Evolutionary conservation across 2,113 vertebrate species (phyloP).

Genomic region (Seriola dumerili): DNA sequence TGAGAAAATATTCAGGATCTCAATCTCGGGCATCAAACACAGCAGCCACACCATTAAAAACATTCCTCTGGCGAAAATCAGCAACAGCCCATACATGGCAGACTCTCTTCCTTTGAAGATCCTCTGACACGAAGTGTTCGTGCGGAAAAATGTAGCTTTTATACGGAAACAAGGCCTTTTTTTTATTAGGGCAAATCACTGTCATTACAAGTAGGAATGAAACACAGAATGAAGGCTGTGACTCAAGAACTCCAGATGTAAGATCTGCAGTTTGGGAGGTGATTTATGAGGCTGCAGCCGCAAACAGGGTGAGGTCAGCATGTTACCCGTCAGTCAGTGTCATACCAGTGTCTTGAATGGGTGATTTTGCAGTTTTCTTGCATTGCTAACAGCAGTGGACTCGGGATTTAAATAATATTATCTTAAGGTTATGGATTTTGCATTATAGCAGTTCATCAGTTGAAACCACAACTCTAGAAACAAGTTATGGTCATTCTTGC

Average conservation of each 20-base stretch:
- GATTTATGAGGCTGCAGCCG: constrained; percentile 45
- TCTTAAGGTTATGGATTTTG: neutral
- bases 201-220: constrained; percentile 3
- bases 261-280: constrained; percentile 2
- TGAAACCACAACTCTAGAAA: constrained; percentile 27
- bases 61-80: constrained; percentile 42
- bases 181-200: constrained; percentile 22
- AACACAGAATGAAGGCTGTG: constrained; percentile 9
- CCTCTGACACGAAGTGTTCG: constrained; percentile 35
- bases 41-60: constrained; percentile 39
- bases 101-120: constrained; percentile 59
- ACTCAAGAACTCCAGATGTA: constrained; percentile 54
- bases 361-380: constrained; percentile 6
- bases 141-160: constrained; percentile 33
- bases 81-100: constrained; percentile 20
- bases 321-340: neutral
- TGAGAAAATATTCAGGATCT: constrained; percentile 13
- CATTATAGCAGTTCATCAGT: constrained; percentile 21
- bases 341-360: neutral
- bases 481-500: constrained; percentile 7
- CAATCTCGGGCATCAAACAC: constrained; percentile 32
- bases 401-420: neutral
- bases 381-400: neutral
- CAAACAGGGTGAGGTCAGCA: constrained; percentile 20
- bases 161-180: constrained; percentile 18